Evolutionary conservation across 2,113 vertebrate genomes (phyloP), one percentile per base, ranked within the genome.

Genomic region (Anarrhichthys ocellatus): DNA sequence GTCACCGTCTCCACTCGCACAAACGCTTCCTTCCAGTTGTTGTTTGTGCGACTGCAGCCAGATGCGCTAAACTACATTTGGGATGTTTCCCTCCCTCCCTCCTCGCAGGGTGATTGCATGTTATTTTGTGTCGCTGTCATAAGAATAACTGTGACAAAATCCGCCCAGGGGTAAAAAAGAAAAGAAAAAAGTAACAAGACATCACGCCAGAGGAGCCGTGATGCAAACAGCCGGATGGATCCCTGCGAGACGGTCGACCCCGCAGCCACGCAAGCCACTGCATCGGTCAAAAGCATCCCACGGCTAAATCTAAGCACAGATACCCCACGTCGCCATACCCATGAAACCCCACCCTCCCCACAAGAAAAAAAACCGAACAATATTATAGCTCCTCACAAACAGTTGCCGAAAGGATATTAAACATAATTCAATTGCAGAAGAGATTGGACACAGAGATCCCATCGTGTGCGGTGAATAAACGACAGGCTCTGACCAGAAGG

Each of bases 341-440:
- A 64, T 27, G 6, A 72, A 85, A 82, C 63, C 58, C 74, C 42
- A 38, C 17, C 63, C 32, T 42, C 36, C 32, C 48, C 56, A 14
- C 63, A 71, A 65, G 34, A 69, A 71, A 38, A 42, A 75, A 78
- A 72, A 78, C 85, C 24, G 42, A 68, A 78, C 63, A 69, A 69
- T 71, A 85, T 44, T 54, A 84, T 66, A 84, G 75, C 56, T 61
- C 50, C 34, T 79, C 73, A 61, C 81, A 82, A 77, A 74, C 82
- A 82, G 83, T 83, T 88, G 85, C 67, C 75, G 80, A 84, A 72
- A 72, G 64, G 63, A 86, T 88, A 90, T 87, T 85, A 85, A 85
- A 88, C 79, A 83, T 54, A 88, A 88, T 77, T 87, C 73, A 87
- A 59, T 72, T 73, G 74, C 62, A 61, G 66, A 75, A 22, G 34